Conservation (phyloP, 2,113 vertebrate genomes). For the Limanda limanda region DNA sequence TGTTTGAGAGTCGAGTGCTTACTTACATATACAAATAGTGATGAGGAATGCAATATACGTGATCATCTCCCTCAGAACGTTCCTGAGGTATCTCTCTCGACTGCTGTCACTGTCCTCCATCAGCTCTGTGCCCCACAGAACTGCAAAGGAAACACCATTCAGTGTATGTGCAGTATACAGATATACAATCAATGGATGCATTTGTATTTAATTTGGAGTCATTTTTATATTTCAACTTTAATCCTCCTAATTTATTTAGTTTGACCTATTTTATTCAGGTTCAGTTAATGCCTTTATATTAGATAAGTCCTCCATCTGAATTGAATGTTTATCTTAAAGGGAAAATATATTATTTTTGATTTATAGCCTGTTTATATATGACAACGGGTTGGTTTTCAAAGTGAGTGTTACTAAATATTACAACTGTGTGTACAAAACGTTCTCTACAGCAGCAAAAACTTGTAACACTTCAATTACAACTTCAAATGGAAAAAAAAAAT, state of each 20-base stretch:
- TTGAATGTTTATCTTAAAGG: too few relatives aligned
- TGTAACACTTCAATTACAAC: too few relatives aligned
- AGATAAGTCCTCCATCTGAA: not conserved
- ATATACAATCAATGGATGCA: not conserved
- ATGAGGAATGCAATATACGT: conserved; percentile 92
- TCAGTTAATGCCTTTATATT: not conserved
- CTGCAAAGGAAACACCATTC: conserved; percentile 73
- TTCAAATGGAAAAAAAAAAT: too few relatives aligned
- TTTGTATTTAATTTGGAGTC: not conserved
- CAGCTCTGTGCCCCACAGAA: conserved; percentile 96
- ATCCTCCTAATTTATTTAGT: not conserved
- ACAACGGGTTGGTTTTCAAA: not conserved
- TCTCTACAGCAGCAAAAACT: too few relatives aligned
- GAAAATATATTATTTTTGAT: too few relatives aligned
- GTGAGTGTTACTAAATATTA: not conserved
- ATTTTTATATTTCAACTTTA: not conserved
- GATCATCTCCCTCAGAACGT: conserved; percentile 90
- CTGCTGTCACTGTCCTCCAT: conserved; percentile 91
- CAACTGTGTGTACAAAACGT: not conserved
- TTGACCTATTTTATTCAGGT: not conserved
- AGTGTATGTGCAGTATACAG: not conserved
- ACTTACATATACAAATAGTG: conserved; percentile 93
- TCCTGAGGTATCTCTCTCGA: conserved; percentile 92
- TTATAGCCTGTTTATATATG: not conserved
- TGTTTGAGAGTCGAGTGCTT: not conserved